These are phyloP conservation scores for Colletes collaris DNA, from an alignment of 2,888 invertebrate species.

Conservation along the genomic window DNA sequence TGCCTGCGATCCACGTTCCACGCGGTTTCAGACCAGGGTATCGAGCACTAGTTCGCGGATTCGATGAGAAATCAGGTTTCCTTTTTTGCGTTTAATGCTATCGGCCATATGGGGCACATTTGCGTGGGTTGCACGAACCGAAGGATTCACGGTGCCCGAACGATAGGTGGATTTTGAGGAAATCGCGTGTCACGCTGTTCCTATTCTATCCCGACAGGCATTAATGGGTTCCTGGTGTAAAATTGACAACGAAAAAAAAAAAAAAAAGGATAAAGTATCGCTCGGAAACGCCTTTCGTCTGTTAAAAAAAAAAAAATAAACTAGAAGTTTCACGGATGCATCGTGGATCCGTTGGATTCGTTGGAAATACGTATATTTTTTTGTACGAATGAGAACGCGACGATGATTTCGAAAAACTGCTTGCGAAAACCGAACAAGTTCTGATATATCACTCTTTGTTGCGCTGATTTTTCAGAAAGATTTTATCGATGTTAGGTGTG, in stretches of 20 bases:
- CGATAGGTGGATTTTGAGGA: slow-evolving; percentile 19
- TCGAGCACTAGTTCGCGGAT: slow-evolving; percentile 50
- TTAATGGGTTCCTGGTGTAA: slow-evolving; percentile 46
- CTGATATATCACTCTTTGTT: slow-evolving; percentile 23
- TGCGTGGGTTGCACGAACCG: slow-evolving; percentile 25
- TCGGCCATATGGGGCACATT: slow-evolving; percentile 12
- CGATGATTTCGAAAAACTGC: slow-evolving; percentile 24
- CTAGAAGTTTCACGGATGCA: neutral
- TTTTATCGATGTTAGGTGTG: slow-evolving; percentile 26
- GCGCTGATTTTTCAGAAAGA: slow-evolving; percentile 20
- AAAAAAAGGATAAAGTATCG: slow-evolving; percentile 5
- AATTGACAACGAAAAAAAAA: slow-evolving; percentile 16
- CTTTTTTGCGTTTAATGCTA: slow-evolving; percentile 36
- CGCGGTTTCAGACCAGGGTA: slow-evolving; percentile 47
- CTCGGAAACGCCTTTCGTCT: neutral
- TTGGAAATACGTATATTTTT: slow-evolving; percentile 31
- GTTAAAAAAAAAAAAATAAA: neutral
- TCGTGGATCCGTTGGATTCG: slow-evolving; percentile 25
- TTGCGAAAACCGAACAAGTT: slow-evolving; percentile 6
- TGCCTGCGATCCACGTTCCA: slow-evolving; percentile 49
- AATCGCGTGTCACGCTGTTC: slow-evolving; percentile 38
- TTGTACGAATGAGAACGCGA: slow-evolving; percentile 19
- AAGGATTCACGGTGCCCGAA: slow-evolving; percentile 35
- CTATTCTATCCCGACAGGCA: slow-evolving; percentile 33
- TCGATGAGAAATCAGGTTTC: slow-evolving; percentile 38